Evolutionary conservation across 2,113 vertebrate genomes (phyloP).

Genomic region (Sceloporus undulatus): DNA sequence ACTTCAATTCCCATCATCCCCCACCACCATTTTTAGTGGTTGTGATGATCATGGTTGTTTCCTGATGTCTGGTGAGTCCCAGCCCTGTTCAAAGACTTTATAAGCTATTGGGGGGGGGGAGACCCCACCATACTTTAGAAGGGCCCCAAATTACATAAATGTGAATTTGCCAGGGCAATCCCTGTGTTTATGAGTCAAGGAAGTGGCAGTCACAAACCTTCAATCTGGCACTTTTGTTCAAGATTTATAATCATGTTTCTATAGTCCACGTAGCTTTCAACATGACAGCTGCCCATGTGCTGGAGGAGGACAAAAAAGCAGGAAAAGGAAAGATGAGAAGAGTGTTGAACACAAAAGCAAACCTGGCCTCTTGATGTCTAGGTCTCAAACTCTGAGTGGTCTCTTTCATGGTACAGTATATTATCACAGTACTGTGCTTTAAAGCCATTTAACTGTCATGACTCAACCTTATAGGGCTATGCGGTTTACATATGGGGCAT

Average conservation of each 20-base stretch:
- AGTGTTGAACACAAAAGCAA: background rate
- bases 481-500: no score
- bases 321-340: background rate
- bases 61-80: background rate
- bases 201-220: slow-evolving; percentile 59
- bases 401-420: no score
- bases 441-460: no score
- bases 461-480: no score
- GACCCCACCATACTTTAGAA: background rate
- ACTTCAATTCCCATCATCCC: background rate
- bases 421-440: no score
- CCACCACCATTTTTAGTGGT: background rate
- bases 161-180: background rate
- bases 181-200: background rate
- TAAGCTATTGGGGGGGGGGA: no score
- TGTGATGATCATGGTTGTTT: no score
- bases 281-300: slow-evolving; percentile 77
- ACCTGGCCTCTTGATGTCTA: background rate
- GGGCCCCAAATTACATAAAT: no score
- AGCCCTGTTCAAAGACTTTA: background rate
- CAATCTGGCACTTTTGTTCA: slow-evolving; percentile 48
- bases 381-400: background rate
- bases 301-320: slow-evolving; percentile 62
- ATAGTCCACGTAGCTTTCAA: slow-evolving; percentile 37
- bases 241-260: background rate